Percentiles rank a stretch among this genome's conserved stretches.
Conservation (phyloP, 2,888 invertebrate genomes). For the Matsumyia berberina region DNA sequence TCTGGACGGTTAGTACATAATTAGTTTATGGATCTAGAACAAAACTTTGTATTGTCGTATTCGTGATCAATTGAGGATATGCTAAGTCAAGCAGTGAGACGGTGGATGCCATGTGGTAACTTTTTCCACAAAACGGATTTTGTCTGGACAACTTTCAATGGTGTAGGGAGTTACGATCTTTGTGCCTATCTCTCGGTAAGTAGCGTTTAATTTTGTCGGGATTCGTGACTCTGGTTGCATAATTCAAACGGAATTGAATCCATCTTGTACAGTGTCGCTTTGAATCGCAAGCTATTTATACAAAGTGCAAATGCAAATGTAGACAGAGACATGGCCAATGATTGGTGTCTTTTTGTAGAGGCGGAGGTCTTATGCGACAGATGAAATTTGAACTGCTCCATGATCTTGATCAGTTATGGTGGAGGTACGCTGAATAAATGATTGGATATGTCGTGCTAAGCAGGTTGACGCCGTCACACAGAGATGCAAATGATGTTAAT, state of each 20-base stretch:
- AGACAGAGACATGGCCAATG: constrained; percentile 1
- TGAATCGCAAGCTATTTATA: constrained; percentile 32
- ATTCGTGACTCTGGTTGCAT: constrained; percentile 58
- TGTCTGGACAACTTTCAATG: constrained; percentile 37
- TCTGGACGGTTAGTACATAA: constrained; percentile 3
- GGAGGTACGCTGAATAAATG: neutral
- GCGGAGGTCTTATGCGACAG: constrained; percentile 1
- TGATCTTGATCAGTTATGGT: constrained; percentile 36
- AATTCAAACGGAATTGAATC: constrained; percentile 45
- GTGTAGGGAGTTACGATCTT: constrained; percentile 36
- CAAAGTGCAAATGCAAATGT: constrained; percentile 46
- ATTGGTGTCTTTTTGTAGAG: constrained; percentile 2
- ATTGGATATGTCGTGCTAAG: neutral
- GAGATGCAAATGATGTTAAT: neutral
- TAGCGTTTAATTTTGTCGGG: constrained; percentile 40
- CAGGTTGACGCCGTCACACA: constrained; percentile 7
- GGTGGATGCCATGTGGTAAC: constrained; percentile 35
- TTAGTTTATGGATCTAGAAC: constrained; percentile 39
- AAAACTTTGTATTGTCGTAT: neutral
- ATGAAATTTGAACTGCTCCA: constrained; percentile 21
- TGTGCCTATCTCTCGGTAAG: constrained; percentile 23
- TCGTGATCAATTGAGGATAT: constrained; percentile 45
- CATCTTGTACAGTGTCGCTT: constrained; percentile 38
- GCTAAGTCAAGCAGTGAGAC: neutral
- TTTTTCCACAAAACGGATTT: constrained; percentile 52